These are phyloP conservation scores for Pseudocheirus occidentalis DNA, from an alignment of 2,797 vertebrate species.

Conservation along the genomic window DNA sequence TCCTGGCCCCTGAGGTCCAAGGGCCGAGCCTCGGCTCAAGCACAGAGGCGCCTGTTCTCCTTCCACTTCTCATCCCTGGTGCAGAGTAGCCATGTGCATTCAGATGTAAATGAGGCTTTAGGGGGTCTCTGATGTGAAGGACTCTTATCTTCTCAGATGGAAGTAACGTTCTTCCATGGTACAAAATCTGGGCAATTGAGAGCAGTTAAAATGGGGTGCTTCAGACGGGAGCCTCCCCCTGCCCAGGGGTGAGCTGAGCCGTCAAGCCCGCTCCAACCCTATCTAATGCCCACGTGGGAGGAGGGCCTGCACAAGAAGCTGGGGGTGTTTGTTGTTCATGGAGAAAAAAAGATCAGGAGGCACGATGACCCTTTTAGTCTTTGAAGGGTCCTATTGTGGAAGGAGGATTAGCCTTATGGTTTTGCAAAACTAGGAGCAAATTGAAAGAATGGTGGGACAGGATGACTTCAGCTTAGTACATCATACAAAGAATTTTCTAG, in stretches of 20 bases:
- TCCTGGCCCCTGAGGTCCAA: not conserved
- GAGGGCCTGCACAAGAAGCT: not conserved
- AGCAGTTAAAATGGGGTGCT: not conserved
- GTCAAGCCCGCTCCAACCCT: not conserved
- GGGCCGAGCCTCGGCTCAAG: not conserved
- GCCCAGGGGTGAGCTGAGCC: not conserved
- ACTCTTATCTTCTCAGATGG: not conserved
- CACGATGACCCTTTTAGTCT: not conserved
- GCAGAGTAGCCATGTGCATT: not conserved
- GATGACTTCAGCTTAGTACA: not conserved
- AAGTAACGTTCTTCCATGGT: not conserved
- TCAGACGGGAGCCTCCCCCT: not conserved
- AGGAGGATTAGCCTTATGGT: not conserved
- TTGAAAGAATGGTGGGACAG: not conserved
- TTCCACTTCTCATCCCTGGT: no score
- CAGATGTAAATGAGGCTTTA: not conserved
- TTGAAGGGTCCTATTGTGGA: not conserved
- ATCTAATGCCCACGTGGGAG: not conserved
- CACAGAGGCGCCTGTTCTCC: no score
- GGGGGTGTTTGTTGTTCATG: not conserved
- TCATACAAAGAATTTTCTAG: not conserved
- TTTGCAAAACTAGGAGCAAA: not conserved
- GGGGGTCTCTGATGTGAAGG: not conserved
- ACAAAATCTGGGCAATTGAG: not conserved
- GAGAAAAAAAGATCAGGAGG: not conserved